Percentiles rank a stretch among this genome's conserved stretches.
These are phyloP conservation scores for Scyliorhinus canicula DNA, from an alignment of 2,797 vertebrate genomes.

Conservation along the genomic window DNA sequence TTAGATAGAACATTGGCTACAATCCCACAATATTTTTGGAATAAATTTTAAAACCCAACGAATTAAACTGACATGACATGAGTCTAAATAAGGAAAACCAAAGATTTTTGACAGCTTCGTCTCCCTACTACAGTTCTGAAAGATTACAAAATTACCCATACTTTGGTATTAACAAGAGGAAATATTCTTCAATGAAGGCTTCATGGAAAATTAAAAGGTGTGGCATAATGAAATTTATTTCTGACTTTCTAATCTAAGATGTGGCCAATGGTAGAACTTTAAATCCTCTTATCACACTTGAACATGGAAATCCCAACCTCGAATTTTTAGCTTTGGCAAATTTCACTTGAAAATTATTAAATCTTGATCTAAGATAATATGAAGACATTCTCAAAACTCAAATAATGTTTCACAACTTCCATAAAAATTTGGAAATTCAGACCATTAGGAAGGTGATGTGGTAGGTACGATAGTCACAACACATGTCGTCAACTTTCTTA, in stretches of 20 bases:
- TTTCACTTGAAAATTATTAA: background rate
- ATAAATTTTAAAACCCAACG: background rate
- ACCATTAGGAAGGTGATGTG: background rate
- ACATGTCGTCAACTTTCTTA: background rate
- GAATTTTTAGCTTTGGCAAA: background rate
- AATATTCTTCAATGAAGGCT: background rate
- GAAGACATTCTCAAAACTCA: background rate
- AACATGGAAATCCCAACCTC: background rate
- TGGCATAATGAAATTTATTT: background rate
- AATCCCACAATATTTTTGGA: background rate
- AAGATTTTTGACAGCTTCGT: background rate
- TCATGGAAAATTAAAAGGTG: too few species aligned
- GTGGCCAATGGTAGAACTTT: background rate
- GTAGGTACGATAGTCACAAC: background rate
- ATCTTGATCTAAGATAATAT: background rate
- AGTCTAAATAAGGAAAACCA: background rate
- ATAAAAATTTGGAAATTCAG: background rate
- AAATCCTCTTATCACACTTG: background rate
- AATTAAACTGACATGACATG: background rate
- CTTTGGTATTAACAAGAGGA: background rate
- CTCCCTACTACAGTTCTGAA: background rate
- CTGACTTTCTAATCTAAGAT: background rate
- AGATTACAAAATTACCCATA: background rate
- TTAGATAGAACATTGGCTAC: background rate
- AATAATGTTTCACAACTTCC: background rate